These are phyloP conservation scores for Eupelmus urozonus DNA, from an alignment of 2,888 invertebrate genomes.

Conservation along the genomic window DNA sequence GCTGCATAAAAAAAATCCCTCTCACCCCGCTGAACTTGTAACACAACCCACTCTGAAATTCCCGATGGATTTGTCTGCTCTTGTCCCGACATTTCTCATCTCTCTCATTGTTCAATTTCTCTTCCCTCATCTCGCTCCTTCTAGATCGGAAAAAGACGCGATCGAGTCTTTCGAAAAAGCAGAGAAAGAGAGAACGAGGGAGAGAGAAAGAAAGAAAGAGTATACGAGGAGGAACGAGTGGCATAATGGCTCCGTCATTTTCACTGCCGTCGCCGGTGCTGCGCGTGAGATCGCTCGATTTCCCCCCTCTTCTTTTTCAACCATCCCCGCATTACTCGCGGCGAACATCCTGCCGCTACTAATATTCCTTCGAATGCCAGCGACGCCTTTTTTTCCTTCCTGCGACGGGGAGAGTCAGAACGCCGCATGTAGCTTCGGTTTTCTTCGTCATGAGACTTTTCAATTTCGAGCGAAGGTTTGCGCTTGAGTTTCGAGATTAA, in stretches of 20 bases:
- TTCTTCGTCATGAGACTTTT: no score
- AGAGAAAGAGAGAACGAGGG: neutral
- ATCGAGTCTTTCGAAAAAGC: neutral
- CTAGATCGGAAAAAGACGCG: neutral
- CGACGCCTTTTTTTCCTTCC: neutral
- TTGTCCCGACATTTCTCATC: neutral
- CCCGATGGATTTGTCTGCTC: neutral
- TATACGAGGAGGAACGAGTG: neutral
- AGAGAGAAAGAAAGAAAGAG: neutral
- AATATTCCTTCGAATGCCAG: neutral
- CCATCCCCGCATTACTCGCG: neutral
- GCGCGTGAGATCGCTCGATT: neutral
- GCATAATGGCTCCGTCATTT: conserved; percentile 16
- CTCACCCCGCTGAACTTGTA: no score
- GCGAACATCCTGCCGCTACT: neutral
- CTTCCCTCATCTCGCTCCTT: no score
- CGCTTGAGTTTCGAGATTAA: no score
- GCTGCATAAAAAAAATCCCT: no score
- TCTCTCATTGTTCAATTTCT: conserved; percentile 1
- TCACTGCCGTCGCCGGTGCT: neutral
- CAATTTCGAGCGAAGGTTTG: no score
- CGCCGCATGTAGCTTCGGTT: no score
- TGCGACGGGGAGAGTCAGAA: neutral
- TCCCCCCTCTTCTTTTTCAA: neutral
- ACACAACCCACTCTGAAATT: no score